Conservation (phyloP, 2,113 vertebrate species). For the Camelus bactrianus region DNA sequence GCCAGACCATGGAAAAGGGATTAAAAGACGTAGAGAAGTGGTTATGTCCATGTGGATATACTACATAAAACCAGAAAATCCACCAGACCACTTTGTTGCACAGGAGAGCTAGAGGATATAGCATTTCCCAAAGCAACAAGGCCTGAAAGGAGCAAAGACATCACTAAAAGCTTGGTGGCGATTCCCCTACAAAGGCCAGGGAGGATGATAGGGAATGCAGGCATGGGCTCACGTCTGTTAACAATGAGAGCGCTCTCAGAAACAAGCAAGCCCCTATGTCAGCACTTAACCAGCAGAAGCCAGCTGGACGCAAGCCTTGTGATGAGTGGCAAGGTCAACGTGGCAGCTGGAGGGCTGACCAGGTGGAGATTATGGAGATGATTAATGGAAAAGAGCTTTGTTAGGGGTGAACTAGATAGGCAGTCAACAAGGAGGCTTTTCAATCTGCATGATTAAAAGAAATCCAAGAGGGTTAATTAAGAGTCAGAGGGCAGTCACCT, state of each 20-base stretch:
- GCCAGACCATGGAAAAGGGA: not conserved
- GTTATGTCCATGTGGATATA: not conserved
- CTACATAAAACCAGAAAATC: not conserved
- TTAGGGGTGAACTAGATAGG: not conserved
- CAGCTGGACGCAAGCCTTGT: not conserved
- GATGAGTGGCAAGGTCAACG: not conserved
- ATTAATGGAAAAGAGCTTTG: not conserved
- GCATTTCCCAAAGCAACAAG: not conserved
- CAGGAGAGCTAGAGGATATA: not conserved
- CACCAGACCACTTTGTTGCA: not conserved
- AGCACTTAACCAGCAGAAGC: not conserved
- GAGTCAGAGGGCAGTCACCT: not conserved
- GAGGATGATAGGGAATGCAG: not conserved
- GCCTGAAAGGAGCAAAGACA: not conserved
- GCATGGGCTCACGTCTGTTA: not conserved
- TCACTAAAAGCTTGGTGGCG: not conserved
- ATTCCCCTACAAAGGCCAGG: not conserved
- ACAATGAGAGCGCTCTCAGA: not conserved
- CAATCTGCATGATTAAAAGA: not conserved
- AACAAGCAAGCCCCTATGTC: not conserved
- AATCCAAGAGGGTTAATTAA: not conserved
- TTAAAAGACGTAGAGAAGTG: not conserved
- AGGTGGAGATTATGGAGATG: not conserved
- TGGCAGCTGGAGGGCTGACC: accelerated
- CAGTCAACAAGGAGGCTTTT: not conserved